A percentile compares a stretch with the other conserved stretches of the same genome.
Conservation (phyloP, 2,888 invertebrate species). For the Eremobia ochroleuca region DNA sequence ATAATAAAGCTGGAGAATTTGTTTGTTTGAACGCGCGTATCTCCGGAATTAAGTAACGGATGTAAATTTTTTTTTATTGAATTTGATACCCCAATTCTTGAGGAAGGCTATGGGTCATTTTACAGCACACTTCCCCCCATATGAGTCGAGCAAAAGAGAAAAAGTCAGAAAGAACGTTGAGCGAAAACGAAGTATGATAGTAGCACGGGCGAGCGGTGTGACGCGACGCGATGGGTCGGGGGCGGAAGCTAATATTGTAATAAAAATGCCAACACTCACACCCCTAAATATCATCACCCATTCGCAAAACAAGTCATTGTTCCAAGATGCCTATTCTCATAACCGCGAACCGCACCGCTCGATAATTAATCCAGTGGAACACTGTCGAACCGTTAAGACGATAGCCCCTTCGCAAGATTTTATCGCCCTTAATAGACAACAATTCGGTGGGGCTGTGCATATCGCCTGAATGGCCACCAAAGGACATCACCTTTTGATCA, state of each 20-base stretch:
- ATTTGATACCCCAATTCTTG: neutral
- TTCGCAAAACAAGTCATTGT: conserved; percentile 21
- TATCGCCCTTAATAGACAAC: conserved; percentile 88
- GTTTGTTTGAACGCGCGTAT: neutral
- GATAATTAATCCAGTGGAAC: conserved; percentile 78
- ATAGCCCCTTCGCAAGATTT: conserved; percentile 84
- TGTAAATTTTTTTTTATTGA: too few species aligned
- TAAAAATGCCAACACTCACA: neutral
- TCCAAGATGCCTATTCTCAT: conserved; percentile 61
- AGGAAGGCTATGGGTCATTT: neutral
- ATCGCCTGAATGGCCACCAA: conserved; percentile 88
- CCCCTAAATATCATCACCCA: neutral
- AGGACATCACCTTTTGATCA: conserved; percentile 90
- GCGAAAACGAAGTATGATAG: neutral
- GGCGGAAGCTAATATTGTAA: neutral
- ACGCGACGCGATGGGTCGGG: neutral
- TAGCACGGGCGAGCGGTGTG: neutral
- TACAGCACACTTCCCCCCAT: neutral
- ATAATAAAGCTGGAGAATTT: neutral
- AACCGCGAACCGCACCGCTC: conserved; percentile 70
- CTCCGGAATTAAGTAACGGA: too few species aligned
- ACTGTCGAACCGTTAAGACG: conserved; percentile 79
- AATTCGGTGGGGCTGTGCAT: conserved; percentile 82
- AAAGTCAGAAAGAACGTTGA: neutral
- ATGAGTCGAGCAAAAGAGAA: neutral